Evolutionary conservation across 2,888 invertebrate genomes (phyloP).

Genomic region (Pterobdella sp.): DNA sequence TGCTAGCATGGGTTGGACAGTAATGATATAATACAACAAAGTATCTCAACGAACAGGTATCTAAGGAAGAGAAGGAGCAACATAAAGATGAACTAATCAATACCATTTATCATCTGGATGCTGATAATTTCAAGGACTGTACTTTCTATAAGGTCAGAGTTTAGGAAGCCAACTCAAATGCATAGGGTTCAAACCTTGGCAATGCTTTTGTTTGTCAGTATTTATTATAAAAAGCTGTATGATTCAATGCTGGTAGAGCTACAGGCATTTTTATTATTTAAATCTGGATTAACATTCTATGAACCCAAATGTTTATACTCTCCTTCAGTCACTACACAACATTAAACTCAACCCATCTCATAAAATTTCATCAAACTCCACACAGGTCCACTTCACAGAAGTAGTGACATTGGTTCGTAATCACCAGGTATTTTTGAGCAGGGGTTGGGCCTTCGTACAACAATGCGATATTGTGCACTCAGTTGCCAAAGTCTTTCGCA

Average conservation of each 20-base stretch:
- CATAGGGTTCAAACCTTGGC: no score
- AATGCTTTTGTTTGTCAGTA: no score
- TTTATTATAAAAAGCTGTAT: no score
- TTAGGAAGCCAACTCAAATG: conserved; percentile 12
- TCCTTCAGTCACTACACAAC: no score
- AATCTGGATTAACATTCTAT: no score
- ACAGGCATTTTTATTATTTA: no score
- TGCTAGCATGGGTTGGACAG: neutral
- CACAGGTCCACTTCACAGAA: conserved; percentile 75
- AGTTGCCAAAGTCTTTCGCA: conserved; percentile 68
- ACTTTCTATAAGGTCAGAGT: conserved; percentile 35
- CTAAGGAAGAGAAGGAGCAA: conserved; percentile 40
- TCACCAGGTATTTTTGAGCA: conserved; percentile 69
- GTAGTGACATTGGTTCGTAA: conserved; percentile 73
- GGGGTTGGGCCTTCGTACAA: conserved; percentile 80
- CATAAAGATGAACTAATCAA: conserved; percentile 37
- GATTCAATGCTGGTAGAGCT: no score
- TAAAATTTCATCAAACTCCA: conserved; percentile 61
- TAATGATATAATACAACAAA: neutral
- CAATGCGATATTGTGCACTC: conserved; percentile 75
- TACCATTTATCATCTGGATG: conserved; percentile 18
- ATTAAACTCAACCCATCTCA: neutral
- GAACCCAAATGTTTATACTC: no score
- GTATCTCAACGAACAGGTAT: conserved; percentile 34
- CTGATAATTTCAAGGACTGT: conserved; percentile 18